phyloP scores from a whole-genome alignment of 2,888 invertebrate species.

The Onchidella celtica region DNA sequence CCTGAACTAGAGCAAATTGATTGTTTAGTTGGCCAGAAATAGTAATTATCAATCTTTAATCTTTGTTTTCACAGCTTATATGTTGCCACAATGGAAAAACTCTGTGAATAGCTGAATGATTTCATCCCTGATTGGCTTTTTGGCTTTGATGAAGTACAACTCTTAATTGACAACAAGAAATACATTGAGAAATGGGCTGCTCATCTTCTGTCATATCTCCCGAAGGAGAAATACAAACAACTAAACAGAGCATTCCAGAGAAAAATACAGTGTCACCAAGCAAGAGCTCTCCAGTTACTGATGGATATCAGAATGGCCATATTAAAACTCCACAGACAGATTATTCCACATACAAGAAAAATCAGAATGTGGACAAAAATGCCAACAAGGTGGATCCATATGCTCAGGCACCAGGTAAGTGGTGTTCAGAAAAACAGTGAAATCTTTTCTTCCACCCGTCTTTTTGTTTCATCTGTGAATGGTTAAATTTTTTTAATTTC shows the following conservation, averaged over 20 bases:
- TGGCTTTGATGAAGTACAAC: no score
- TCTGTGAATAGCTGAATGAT: no score
- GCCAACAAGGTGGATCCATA: slow-evolving; percentile 33
- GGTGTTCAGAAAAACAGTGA: background rate
- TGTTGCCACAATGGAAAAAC: no score
- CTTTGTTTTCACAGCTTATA: no score
- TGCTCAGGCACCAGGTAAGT: slow-evolving; percentile 39
- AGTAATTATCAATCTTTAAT: no score
- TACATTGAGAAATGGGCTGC: no score
- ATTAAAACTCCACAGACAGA: background rate
- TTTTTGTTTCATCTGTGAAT: background rate
- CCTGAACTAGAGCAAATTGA: no score
- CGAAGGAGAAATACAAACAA: slow-evolving; percentile 3
- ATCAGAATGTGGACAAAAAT: slow-evolving; percentile 29
- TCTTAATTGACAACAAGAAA: no score
- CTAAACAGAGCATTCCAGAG: background rate
- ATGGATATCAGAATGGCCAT: slow-evolving; percentile 7
- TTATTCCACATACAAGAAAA: background rate
- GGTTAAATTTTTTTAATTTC: background rate
- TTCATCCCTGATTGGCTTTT: no score
- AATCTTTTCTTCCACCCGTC: background rate
- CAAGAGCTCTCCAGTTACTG: background rate
- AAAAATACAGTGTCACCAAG: background rate
- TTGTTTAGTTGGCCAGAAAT: no score
- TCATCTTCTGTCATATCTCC: slow-evolving; percentile 34